Evolutionary conservation across 2,888 invertebrate species (phyloP), one percentile per base, ranked within the genome.

Genomic region (Cheilosia scutellata): DNA sequence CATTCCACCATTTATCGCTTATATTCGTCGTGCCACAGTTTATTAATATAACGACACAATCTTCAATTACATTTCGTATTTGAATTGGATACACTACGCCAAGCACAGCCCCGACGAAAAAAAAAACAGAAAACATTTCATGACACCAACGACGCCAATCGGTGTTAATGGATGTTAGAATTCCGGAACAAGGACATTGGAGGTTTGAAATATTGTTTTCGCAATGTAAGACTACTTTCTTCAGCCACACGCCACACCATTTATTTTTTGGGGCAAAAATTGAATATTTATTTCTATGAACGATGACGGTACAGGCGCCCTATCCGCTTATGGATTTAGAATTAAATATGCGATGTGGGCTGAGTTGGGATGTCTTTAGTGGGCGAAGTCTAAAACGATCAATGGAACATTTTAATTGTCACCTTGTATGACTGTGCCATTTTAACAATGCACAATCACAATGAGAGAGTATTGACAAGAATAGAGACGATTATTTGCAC

Each of bases 21-120:
- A 66, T 20, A 62, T 82, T 13, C 71, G 65, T 51, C 47, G 65
- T 71, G 47, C 37, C 68, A 68, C 83, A 70, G 78, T 83, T 83
- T 79, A 79, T 83, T 79, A 84, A 84, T 76, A 75, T 60, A 86
- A 86, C 86, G 62, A 68, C 76, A 82, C 75, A 66, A 66, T 80
- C 82, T 82, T 66, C 86, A 86, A 86, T 86, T 82, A 86, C 80
- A 57, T 68, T 82, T 80, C 76, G 76, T 60, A 86, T 75, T 86
- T 65, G 72, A 82, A 72, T 70, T 25, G 62, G 75, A 75, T 71
- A 75, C 80, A 51, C 68, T 27, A 57, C 47, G 57, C 57, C 42
- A 62, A 68, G 55, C 72, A 72, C 40, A 72, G 42, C 37, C n/a
- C 63, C 20, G 31, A 31, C 40, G 44, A 44, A 33, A 37, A 42